Conservation (phyloP, 2,797 vertebrate species). For the Falco biarmicus region DNA sequence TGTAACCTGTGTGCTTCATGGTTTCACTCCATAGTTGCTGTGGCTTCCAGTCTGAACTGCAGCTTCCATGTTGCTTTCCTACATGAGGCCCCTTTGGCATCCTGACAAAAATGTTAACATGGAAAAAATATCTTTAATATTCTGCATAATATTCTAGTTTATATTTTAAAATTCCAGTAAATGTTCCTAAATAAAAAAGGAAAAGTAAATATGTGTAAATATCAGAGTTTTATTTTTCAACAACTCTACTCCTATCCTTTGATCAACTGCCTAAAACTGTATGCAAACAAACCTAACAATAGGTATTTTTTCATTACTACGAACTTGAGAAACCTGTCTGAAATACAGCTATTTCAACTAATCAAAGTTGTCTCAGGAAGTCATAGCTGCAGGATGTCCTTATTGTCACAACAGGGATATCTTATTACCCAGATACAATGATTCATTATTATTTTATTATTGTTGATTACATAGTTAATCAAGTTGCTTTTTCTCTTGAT, state of each 20-base stretch:
- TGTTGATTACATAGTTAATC: background rate
- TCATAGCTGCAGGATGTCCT: background rate
- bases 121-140: background rate
- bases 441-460: background rate
- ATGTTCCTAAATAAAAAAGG: background rate
- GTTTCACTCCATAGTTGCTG: accelerated
- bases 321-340: background rate
- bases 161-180: background rate
- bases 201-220: background rate
- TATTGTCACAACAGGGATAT: background rate
- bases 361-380: background rate
- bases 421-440: background rate
- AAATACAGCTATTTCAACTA: background rate
- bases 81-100: background rate
- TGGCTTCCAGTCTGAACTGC: background rate
- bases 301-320: background rate
- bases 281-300: background rate
- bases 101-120: background rate
- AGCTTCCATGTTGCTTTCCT: background rate
- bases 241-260: background rate
- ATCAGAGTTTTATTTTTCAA: background rate
- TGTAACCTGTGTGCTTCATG: background rate
- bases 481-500: background rate
- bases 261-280: background rate
- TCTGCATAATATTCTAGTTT: background rate